These are phyloP conservation scores for Marasmarcha lunaedactyla DNA, from an alignment of 2,888 invertebrate species.

Conservation along the genomic window DNA sequence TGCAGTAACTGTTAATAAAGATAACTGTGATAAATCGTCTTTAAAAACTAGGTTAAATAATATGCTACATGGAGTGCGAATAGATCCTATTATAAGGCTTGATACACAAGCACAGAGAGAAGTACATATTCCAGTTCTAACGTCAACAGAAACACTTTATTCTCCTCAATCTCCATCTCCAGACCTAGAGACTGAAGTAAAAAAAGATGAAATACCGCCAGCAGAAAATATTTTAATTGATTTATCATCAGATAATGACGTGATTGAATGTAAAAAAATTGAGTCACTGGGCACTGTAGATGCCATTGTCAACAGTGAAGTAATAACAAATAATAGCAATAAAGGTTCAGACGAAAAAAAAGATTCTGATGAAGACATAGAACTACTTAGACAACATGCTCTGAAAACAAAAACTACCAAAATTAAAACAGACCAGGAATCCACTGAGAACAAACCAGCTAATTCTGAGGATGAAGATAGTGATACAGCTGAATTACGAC, in stretches of 20 bases:
- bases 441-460: constrained; percentile 19
- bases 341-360: constrained; percentile 19
- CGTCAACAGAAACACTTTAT: not conserved
- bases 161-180: not conserved
- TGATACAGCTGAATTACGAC: constrained; percentile 72
- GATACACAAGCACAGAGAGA: constrained; percentile 17
- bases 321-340: constrained; percentile 12
- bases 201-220: constrained; percentile 11
- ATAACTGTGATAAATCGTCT: constrained; percentile 40
- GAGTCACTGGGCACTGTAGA: not conserved
- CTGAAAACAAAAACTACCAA: constrained; percentile 50
- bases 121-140: not conserved
- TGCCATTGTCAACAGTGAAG: constrained; percentile 24
- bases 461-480: constrained; percentile 66
- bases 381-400: constrained; percentile 51
- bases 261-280: constrained; percentile 8
- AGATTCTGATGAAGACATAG: constrained; percentile 60
- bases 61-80: constrained; percentile 33
- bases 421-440: constrained; percentile 18
- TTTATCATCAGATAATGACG: constrained; percentile 24
- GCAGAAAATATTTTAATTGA: constrained; percentile 21
- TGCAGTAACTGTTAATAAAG: constrained; percentile 56
- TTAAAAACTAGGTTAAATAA: constrained; percentile 49
- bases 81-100: constrained; percentile 14
- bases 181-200: constrained; percentile 3